These are phyloP conservation scores for Tetragonula clypearis DNA, from an alignment of 1,140 invertebrate genomes.

Conservation along the genomic window DNA sequence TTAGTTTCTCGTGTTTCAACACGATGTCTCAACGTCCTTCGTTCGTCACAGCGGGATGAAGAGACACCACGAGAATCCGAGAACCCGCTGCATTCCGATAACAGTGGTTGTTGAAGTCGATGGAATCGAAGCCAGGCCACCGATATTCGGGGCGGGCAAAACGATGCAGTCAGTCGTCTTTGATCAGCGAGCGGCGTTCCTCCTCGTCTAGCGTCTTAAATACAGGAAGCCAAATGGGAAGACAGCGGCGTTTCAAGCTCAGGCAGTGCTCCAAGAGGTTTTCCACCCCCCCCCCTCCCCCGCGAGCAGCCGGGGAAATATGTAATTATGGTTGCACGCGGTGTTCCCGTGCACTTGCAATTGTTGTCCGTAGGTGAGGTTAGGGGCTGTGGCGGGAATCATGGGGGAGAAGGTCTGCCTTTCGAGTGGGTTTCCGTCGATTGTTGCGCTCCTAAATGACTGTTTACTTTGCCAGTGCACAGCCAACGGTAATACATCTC, in stretches of 20 bases:
- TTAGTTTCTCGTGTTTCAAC: background rate
- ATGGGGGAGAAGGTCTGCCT: background rate
- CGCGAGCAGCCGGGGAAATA: conserved; percentile 2
- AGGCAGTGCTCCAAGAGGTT: background rate
- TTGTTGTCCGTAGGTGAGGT: background rate
- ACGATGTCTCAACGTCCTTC: background rate
- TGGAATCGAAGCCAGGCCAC: background rate
- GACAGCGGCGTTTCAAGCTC: conserved; percentile 1
- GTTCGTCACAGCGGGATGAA: no score
- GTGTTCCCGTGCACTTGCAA: conserved; percentile 14
- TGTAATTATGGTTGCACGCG: conserved; percentile 24
- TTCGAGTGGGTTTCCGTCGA: background rate
- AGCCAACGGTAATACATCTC: background rate
- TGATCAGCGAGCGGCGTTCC: conserved; percentile 4
- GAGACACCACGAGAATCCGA: no score
- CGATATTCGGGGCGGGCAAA: background rate
- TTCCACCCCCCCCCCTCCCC: background rate
- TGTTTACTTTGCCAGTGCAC: conserved; percentile 1
- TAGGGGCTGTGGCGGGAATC: no score
- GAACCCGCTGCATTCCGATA: background rate
- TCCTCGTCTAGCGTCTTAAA: background rate
- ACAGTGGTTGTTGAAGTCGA: background rate
- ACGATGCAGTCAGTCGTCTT: background rate
- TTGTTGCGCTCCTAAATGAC: conserved; percentile 23
- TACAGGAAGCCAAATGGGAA: background rate